Base-by-base conservation (phyloP, 1,140 invertebrate genomes). In the Theocolax elegans region DNA sequence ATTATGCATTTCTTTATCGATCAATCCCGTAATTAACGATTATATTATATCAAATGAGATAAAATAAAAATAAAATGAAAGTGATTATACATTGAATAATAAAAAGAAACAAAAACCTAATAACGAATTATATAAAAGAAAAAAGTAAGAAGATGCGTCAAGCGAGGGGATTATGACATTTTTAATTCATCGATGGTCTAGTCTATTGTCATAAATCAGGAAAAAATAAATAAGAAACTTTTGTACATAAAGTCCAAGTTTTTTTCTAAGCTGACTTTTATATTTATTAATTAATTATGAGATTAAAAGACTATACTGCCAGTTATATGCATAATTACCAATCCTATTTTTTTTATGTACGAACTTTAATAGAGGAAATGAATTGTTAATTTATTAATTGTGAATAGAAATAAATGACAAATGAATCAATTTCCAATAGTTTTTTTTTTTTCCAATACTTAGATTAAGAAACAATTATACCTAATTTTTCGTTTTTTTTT, bases 331-430 rank as follows among this genome's bases (percentile, higher is more conserved):
- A 67, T 77, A 77, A 76, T 79, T 81, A 70, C 75, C 69, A 68
- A 76, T 70, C 79, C 73, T 78, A 76, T 67, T 78, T 76, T 75
- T 75, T 80, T 60, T 49, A 53, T 78, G 72, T 81, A 79, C 78
- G 65, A 74, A n/a, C 74, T 79, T 81, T 77, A 67, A 21, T 72
- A 76, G 76, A 75, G 74, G 75, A 79, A 76, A 81, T 67, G 79
- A 78, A 79, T 76, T 83, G 80, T 82, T 85, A 84, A 85, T 84
- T 84, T 84, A 85, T 85, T 84, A 81, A 84, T 80, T 83, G 82
- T 82, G 81, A 80, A 84, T 82, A 82, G 77, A 80, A 83, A 83
- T 81, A 82, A 82, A 81, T 58, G 71, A 74, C 15, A 46, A 65
- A 65, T 42, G 35, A 54, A 65, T 65, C 19, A 65, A 51, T 9